A percentile compares a stretch with the other conserved stretches of the same genome.
Conservation (phyloP, 2,113 vertebrate species). For the Festucalex cinctus region DNA sequence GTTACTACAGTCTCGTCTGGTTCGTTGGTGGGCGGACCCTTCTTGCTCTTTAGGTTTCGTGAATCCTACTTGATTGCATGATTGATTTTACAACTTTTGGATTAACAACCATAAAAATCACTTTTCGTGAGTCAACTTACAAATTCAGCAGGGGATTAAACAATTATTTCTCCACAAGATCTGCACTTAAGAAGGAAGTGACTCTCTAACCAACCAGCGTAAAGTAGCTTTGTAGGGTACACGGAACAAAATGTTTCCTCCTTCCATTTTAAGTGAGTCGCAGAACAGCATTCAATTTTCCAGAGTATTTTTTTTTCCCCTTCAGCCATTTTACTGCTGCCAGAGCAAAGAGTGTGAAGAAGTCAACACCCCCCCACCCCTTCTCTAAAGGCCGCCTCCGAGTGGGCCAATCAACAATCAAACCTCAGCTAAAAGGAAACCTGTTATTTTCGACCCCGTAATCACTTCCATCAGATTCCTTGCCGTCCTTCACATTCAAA, state of each 20-base stretch:
- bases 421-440: constrained; percentile 56
- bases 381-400: constrained; percentile 42
- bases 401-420: constrained; percentile 78
- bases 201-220: not conserved
- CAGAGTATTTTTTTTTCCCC: constrained; percentile 11
- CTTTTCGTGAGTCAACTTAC: not conserved
- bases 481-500: constrained; percentile 67
- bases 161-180: not conserved
- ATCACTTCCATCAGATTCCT: constrained; percentile 74
- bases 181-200: not conserved
- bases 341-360: constrained; percentile 34
- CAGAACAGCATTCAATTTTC: constrained; percentile 39
- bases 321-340: constrained; percentile 40
- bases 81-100: not conserved
- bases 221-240: constrained; percentile 23
- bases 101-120: too few relatives aligned
- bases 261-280: constrained; percentile 26
- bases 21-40: too few relatives aligned
- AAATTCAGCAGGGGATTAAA: not conserved
- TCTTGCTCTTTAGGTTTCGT: too few relatives aligned
- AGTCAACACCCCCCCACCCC: constrained; percentile 48
- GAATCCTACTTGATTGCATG: too few relatives aligned
- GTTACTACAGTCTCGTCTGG: too few relatives aligned
- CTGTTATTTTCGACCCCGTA: constrained; percentile 76
- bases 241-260: constrained; percentile 30